Conservation (phyloP, 1,140 invertebrate genomes). For the Phymastichus coffea region DNA sequence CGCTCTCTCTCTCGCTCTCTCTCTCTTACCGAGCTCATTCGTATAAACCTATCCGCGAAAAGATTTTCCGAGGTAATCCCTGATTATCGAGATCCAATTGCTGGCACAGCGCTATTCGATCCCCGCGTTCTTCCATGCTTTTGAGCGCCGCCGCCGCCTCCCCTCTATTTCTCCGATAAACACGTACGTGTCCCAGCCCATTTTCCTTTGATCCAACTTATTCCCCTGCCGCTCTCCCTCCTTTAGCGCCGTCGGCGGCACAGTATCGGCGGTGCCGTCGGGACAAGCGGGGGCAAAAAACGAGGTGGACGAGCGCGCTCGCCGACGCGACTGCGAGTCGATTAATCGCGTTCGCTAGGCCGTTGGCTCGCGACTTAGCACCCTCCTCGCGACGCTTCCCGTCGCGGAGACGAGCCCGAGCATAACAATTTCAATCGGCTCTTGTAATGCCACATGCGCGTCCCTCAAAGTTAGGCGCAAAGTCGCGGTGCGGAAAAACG, state of each 20-base stretch:
- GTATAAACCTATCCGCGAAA: slow-evolving; percentile 3
- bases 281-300: neutral
- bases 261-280: no score
- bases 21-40: slow-evolving; percentile 25
- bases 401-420: neutral
- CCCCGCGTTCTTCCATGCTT: neutral
- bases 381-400: no score
- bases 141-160: no score
- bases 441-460: slow-evolving; percentile 30
- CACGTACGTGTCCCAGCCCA: slow-evolving; percentile 13
- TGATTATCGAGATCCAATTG: slow-evolving; percentile 38
- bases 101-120: slow-evolving; percentile 27
- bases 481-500: neutral
- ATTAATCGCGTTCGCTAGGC: no score
- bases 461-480: slow-evolving; percentile 21
- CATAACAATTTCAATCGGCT: slow-evolving; percentile 32
- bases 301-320: neutral
- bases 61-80: slow-evolving; percentile 30
- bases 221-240: neutral
- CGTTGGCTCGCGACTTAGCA: no score
- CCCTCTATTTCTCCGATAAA: slow-evolving; percentile 19
- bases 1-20: no score
- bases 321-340: neutral
- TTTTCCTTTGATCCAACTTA: neutral
- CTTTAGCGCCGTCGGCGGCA: no score